These are phyloP conservation scores for Marasmarcha lunaedactyla DNA, from an alignment of 2,888 invertebrate genomes.

Conservation along the genomic window DNA sequence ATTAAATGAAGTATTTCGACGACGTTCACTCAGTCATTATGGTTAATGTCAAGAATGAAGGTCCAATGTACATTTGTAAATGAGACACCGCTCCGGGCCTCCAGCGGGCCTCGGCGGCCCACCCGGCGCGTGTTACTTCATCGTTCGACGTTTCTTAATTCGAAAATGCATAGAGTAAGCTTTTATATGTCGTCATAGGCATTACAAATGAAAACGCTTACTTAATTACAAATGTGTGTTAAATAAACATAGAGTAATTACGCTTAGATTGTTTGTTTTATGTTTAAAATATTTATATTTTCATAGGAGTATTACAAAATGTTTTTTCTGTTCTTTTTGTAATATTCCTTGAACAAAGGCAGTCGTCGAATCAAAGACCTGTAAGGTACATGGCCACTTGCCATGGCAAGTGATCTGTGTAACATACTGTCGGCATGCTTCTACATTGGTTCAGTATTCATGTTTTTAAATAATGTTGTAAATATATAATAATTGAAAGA, in stretches of 20 bases:
- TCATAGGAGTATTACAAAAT: background rate
- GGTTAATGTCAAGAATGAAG: constrained; percentile 42
- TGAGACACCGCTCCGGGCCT: too few relatives aligned
- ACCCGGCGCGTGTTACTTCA: too few relatives aligned
- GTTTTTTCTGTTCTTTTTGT: background rate
- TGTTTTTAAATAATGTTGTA: too few relatives aligned
- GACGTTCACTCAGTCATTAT: constrained; percentile 31
- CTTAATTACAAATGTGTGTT: constrained; percentile 61
- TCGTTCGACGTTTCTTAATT: constrained; percentile 39
- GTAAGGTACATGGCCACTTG: background rate
- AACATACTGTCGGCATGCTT: too few relatives aligned
- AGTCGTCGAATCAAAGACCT: background rate
- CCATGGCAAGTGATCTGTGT: too few relatives aligned
- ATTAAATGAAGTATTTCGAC: constrained; percentile 29
- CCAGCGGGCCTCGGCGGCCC: too few relatives aligned
- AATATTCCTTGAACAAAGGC: background rate
- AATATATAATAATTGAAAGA: too few relatives aligned
- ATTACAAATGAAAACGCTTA: constrained; percentile 52
- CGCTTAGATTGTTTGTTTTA: constrained; percentile 63
- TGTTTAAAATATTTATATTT: constrained; percentile 7
- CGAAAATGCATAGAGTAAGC: constrained; percentile 27
- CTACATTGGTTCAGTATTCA: too few relatives aligned
- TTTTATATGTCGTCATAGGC: constrained; percentile 33
- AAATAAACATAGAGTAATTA: constrained; percentile 51
- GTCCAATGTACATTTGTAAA: constrained; percentile 47